These are phyloP conservation scores for Xiphorhynchus erythropygius DNA, from an alignment of 2,797 vertebrate genomes.

Conservation along the genomic window DNA sequence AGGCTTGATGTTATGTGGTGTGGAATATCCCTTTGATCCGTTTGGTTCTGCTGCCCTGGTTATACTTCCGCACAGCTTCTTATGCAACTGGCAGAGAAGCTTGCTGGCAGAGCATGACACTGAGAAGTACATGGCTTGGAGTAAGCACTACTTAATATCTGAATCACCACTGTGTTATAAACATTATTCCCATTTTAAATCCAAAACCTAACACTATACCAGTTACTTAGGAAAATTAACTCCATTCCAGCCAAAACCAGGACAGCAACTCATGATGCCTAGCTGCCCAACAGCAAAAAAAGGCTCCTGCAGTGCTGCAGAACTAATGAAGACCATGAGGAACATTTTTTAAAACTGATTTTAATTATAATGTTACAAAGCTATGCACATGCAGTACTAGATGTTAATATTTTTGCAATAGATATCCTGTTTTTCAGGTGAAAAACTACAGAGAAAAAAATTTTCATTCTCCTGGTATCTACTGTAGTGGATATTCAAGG, in stretches of 20 bases:
- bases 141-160: background rate
- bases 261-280: background rate
- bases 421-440: background rate
- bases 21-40: background rate
- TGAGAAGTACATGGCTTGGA: background rate
- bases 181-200: background rate
- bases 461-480: background rate
- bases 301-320: background rate
- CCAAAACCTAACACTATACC: background rate
- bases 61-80: background rate
- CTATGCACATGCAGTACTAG: background rate
- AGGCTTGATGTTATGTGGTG: background rate
- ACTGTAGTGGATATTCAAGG: background rate
- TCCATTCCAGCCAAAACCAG: background rate
- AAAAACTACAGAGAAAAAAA: fast-evolving
- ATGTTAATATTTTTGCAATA: background rate
- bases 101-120: background rate
- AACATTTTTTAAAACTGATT: background rate
- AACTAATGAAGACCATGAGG: background rate
- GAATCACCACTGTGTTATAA: background rate
- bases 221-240: background rate
- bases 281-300: background rate
- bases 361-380: background rate
- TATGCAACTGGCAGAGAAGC: background rate
- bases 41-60: background rate